These are phyloP conservation scores for Hydrozoanthus tunicans DNA, from an alignment of 64 coral and sea anemone genomes.

Conservation along the genomic window DNA sequence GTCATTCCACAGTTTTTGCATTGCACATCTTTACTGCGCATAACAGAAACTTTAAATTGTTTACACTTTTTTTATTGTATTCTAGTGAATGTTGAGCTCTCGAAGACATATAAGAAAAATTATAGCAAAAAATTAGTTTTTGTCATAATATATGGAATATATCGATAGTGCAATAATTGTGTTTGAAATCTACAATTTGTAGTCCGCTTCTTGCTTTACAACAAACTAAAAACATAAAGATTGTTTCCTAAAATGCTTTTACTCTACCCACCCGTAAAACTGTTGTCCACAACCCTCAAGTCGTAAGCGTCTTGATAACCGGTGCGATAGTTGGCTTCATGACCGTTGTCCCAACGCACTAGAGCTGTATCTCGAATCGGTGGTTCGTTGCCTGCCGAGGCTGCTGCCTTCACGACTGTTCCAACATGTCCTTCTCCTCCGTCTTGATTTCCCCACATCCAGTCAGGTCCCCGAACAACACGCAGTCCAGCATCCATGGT, in stretches of 20 bases:
- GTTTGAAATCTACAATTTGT: neutral
- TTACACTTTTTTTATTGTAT: too few relatives aligned
- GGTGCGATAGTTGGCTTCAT: conserved; percentile 21
- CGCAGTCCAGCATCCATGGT: conserved; percentile 5
- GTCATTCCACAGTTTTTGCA: too few relatives aligned
- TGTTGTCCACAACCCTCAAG: conserved; percentile 29
- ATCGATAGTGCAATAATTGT: neutral
- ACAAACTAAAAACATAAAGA: neutral
- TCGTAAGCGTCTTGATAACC: neutral
- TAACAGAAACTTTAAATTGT: too few relatives aligned
- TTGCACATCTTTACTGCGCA: too few relatives aligned
- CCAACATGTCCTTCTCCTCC: conserved; percentile 44
- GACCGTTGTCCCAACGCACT: conserved; percentile 41
- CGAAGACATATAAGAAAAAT: too few relatives aligned
- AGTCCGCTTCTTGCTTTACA: neutral
- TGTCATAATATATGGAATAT: too few relatives aligned
- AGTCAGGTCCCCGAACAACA: conserved; percentile 49
- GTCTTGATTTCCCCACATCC: conserved; percentile 35
- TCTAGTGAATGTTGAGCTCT: too few relatives aligned
- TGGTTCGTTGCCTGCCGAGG: neutral
- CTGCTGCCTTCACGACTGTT: conserved; percentile 3
- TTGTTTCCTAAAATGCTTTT: neutral
- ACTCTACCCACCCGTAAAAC: neutral
- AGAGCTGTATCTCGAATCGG: neutral
- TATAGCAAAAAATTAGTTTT: too few relatives aligned